These are phyloP conservation scores for Zoroaster sp. DNA, from an alignment of 53 echinoderm and acorn worm species.

Conservation along the genomic window DNA sequence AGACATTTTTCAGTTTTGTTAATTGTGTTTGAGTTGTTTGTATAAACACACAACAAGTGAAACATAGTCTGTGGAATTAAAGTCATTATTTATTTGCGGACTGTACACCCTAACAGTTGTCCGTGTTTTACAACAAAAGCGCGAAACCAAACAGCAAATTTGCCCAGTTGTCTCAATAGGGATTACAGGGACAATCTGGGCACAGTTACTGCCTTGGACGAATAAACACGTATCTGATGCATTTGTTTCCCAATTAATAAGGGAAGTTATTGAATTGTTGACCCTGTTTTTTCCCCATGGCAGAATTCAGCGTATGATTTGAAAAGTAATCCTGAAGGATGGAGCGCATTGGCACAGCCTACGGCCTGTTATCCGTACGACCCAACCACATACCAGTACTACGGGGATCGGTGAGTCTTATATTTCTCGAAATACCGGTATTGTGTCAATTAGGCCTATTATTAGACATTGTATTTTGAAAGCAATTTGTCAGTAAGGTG, in stretches of 20 bases:
- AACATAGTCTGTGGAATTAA: background rate
- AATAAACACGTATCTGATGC: no score
- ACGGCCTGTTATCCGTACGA: slow-evolving; percentile 98
- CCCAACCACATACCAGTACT: slow-evolving; percentile 98
- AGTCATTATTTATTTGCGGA: background rate
- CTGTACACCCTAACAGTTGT: background rate
- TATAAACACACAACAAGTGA: background rate
- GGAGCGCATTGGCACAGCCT: slow-evolving; percentile 87
- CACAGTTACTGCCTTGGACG: background rate
- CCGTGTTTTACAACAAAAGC: background rate
- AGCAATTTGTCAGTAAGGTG: background rate
- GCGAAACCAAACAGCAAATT: background rate
- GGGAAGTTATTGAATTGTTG: background rate
- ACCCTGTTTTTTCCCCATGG: background rate
- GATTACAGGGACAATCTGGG: background rate
- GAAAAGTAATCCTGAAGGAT: slow-evolving; percentile 80
- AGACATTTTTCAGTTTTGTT: background rate
- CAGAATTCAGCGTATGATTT: slow-evolving; percentile 78
- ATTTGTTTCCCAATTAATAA: no score
- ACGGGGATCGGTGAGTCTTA: slow-evolving; percentile 88
- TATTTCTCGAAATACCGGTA: background rate
- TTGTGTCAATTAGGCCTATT: background rate
- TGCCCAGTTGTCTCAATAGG: background rate
- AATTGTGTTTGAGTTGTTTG: background rate
- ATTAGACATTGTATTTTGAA: background rate